Evolutionary conservation across 2,888 invertebrate genomes (phyloP).

Genomic region (Lacanobia oleracea): DNA sequence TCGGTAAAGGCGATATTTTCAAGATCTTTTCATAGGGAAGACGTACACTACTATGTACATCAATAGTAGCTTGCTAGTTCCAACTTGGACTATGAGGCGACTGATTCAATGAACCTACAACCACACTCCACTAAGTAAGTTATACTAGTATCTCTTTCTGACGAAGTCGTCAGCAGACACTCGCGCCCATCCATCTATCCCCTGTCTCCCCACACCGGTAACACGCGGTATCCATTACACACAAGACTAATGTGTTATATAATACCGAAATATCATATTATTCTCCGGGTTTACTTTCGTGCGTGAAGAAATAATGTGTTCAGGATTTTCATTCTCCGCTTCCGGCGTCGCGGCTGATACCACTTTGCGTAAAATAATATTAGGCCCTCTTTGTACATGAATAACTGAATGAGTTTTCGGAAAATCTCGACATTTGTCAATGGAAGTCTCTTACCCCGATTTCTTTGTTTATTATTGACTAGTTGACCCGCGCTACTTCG

Average conservation of each 20-base stretch:
- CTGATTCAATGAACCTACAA: background rate
- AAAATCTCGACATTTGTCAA: slow-evolving; percentile 1
- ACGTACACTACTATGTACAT: background rate
- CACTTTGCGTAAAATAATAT: slow-evolving; percentile 34
- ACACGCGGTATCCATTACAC: slow-evolving; percentile 45
- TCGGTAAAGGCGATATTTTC: no score
- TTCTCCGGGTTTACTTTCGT: slow-evolving; percentile 7
- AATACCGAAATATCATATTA: slow-evolving; percentile 40
- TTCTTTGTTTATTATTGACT: no score
- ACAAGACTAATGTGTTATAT: slow-evolving; percentile 30
- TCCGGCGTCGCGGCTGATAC: slow-evolving; percentile 7
- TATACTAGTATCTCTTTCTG: background rate
- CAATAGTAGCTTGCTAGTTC: no score
- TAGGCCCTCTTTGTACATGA: slow-evolving; percentile 2
- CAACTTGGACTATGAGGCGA: no score
- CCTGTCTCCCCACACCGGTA: slow-evolving; percentile 13
- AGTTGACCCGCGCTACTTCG: no score
- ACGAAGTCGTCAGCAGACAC: slow-evolving; percentile 5
- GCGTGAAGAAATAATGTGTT: slow-evolving; percentile 42
- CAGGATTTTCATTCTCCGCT: slow-evolving; percentile 33
- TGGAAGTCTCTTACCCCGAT: background rate
- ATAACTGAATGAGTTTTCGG: slow-evolving; percentile 2
- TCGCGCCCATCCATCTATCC: slow-evolving; percentile 38
- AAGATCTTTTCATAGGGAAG: no score
- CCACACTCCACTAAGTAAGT: background rate